Conservation (phyloP, 2,888 invertebrate genomes). For the Scelioninae gen. 1 region DNA sequence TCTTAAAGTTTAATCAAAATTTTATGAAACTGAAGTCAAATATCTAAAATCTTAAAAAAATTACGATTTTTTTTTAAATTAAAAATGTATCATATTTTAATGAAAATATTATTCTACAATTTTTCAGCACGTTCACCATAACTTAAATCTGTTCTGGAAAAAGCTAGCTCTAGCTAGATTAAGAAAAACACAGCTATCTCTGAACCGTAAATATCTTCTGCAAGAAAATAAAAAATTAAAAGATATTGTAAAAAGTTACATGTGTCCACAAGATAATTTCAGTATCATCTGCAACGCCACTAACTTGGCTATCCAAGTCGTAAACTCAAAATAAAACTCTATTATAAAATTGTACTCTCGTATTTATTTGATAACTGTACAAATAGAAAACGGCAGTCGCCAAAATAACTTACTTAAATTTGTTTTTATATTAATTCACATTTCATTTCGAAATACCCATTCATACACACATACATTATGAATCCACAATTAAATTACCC, state of each 20-base stretch:
- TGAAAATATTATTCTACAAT: no score
- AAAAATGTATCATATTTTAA: no score
- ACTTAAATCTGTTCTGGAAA: constrained; percentile 76
- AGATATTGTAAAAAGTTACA: neutral
- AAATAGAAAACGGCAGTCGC: constrained; percentile 67
- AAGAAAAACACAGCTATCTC: constrained; percentile 66
- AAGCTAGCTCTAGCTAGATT: constrained; percentile 71
- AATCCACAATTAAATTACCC: constrained; percentile 21
- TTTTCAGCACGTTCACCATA: constrained; percentile 57
- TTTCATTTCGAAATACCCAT: constrained; percentile 28
- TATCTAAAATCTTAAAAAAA: no score
- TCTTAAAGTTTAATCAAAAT: no score
- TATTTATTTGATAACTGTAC: constrained; percentile 71
- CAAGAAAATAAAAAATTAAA: constrained; percentile 22
- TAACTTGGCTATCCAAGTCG: neutral
- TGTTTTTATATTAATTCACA: constrained; percentile 14
- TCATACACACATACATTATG: constrained; percentile 18
- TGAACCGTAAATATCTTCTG: constrained; percentile 55
- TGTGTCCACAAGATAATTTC: neutral
- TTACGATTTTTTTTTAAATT: no score
- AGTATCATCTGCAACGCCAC: neutral
- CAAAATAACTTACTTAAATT: constrained; percentile 4
- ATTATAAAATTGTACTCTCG: constrained; percentile 31
- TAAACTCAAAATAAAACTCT: neutral
- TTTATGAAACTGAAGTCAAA: no score